Conservation (phyloP, 2,888 invertebrate species). For the Aleiodes alternator region DNA sequence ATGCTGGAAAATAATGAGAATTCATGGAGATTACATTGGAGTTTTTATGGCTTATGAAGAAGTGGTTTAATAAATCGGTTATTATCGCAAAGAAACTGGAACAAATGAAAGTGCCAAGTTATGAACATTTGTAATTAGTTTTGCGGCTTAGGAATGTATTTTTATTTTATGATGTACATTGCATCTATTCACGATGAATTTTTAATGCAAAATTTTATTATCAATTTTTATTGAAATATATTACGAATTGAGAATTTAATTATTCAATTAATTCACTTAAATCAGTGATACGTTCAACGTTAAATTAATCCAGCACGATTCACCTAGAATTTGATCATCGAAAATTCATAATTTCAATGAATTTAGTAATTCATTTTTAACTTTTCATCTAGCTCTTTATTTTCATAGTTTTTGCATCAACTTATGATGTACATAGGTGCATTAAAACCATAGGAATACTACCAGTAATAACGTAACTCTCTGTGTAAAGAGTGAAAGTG, state of each 20-base stretch:
- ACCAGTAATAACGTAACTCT: slow-evolving; percentile 70
- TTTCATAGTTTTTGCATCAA: slow-evolving; percentile 32
- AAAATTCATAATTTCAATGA: too few species aligned
- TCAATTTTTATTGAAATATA: too few species aligned
- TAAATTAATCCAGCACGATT: too few species aligned
- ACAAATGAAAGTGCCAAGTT: slow-evolving; percentile 26
- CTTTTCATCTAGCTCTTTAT: slow-evolving; percentile 44
- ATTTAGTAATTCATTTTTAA: neutral
- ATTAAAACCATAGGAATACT: slow-evolving; percentile 46
- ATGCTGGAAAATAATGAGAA: slow-evolving; percentile 1
- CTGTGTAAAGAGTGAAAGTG: slow-evolving; percentile 73
- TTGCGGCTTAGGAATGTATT: slow-evolving; percentile 9
- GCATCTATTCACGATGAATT: neutral
- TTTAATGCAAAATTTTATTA: neutral
- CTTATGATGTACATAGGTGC: slow-evolving; percentile 15
- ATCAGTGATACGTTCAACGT: too few species aligned
- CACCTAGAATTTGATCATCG: too few species aligned
- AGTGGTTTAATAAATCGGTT: slow-evolving; percentile 23
- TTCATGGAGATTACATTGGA: slow-evolving; percentile 5
- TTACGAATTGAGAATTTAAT: too few species aligned
- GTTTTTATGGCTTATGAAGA: slow-evolving; percentile 11
- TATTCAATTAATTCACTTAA: too few species aligned
- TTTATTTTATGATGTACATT: neutral
- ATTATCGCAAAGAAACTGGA: slow-evolving; percentile 28
- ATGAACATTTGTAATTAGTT: slow-evolving; percentile 20